Conservation (phyloP, 2,113 vertebrate species). For the Notiomystis cincta region DNA sequence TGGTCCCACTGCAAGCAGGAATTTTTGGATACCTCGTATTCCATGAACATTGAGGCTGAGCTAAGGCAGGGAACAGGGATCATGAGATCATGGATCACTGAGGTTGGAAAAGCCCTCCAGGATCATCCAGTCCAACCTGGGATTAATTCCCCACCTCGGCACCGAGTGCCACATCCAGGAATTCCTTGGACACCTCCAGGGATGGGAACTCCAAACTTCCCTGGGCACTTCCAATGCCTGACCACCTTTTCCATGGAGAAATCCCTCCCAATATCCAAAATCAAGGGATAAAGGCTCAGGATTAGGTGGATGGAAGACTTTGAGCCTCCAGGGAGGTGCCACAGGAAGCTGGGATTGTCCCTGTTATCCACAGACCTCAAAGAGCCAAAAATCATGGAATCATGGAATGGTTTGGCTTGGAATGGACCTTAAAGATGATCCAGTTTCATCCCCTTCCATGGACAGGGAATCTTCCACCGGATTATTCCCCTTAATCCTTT, state of each 20-base stretch:
- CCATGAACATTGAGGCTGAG: accelerated
- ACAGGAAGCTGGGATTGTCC: neutral
- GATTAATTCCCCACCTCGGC: accelerated
- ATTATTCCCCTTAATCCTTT: neutral
- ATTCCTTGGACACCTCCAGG: neutral
- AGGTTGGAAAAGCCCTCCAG: neutral
- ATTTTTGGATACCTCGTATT: neutral
- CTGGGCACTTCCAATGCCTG: neutral
- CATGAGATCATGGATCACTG: neutral
- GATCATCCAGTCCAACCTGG: accelerated
- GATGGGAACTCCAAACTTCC: accelerated
- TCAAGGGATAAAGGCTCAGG: neutral
- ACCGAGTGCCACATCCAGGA: neutral
- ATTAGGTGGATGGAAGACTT: neutral
- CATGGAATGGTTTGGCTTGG: neutral
- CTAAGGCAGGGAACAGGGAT: neutral
- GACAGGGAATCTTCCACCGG: neutral
- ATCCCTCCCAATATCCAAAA: neutral
- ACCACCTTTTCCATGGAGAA: neutral
- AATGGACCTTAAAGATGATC: neutral
- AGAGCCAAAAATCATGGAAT: neutral
- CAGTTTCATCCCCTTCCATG: neutral
- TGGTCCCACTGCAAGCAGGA: accelerated
- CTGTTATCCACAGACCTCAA: neutral
- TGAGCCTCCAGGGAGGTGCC: neutral